Conservation (phyloP, 2,113 vertebrate species). For the Lynx canadensis region DNA sequence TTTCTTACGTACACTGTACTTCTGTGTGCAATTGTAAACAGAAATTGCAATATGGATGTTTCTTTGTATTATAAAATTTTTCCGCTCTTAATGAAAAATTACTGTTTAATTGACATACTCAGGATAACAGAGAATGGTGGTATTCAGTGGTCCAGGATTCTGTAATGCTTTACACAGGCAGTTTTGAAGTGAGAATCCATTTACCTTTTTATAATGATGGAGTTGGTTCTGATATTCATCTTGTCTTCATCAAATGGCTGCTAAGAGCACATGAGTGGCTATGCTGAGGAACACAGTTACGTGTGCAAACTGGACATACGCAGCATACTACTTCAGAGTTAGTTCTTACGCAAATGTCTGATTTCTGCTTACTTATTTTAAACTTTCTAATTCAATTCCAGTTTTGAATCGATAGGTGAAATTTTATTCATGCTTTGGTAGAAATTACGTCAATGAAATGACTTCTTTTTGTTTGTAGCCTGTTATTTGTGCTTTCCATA, state of each 20-base stretch:
- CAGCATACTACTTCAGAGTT: constrained; percentile 78
- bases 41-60: constrained; percentile 91
- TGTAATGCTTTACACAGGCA: constrained; percentile 86
- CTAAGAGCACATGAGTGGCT: constrained; percentile 78
- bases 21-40: constrained; percentile 91
- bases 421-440: constrained; percentile 78
- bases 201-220: constrained; percentile 76
- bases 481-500: constrained; percentile 77
- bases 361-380: constrained; percentile 77
- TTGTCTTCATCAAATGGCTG: constrained; percentile 82
- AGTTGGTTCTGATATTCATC: constrained; percentile 81
- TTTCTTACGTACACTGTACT: constrained; percentile 88
- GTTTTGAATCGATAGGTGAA: constrained; percentile 74
- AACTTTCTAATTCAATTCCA: constrained; percentile 82
- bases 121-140: constrained; percentile 94
- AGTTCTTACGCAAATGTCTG: constrained; percentile 68
- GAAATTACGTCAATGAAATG: constrained; percentile 77
- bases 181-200: constrained; percentile 82
- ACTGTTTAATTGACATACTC: constrained; percentile 96
- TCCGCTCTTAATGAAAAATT: constrained; percentile 93
- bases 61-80: constrained; percentile 95
- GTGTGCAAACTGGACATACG: constrained; percentile 69
- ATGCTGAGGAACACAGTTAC: constrained; percentile 50
- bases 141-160: constrained; percentile 88
- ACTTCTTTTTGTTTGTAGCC: constrained; percentile 70